Evolutionary conservation across 2,113 vertebrate genomes (phyloP), one percentile per base, ranked within the genome.

Genomic region (Pristiophorus japonicus): DNA sequence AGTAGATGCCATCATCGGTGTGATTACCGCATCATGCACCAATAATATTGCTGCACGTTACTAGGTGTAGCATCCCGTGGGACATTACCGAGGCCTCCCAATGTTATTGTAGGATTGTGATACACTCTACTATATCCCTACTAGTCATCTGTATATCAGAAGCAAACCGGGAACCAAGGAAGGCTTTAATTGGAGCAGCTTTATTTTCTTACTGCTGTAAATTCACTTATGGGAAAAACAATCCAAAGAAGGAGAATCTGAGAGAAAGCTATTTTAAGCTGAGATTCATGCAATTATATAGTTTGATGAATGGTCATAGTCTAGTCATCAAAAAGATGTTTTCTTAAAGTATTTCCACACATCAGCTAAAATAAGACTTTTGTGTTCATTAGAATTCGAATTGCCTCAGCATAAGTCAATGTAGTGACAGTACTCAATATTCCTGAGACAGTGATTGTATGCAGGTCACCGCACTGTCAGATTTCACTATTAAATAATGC

Each of bases 271-370:
- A 90, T 90, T 90, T 90, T 90, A 59, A 51, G 47, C 14, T 51
- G 34, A n/a, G 87, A 90, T 59, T 34, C 55, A n/a, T 16, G 55
- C 51, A 90, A 30, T 90, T 59, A 88, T 14, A 88, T 10, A 88
- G 16, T 4, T 4, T 90, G 87, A 62, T 62, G 87, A 90, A 90
- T 90, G 55, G 30, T 90, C 30, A 62, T n/a, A 59, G 87, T 59
- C 27, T 59, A 59, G 87, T 90, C 87, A 51, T 90, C 87, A 90
- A 90, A 90, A 90, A 90, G 51, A 62, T 59, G 87, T 90, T 90
- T 90, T 90, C 87, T 90, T 90, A 30, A 27, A 88, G 55, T 90
- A 90, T 59, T 90, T 90, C 87, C 47, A 51, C 51, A 51, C 30
- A 90, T 90, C 87, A 90, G 85, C 87, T 16, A 90, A 90, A 90